These are phyloP conservation scores for Scomber colias DNA, from an alignment of 2,113 vertebrate genomes.

Conservation along the genomic window DNA sequence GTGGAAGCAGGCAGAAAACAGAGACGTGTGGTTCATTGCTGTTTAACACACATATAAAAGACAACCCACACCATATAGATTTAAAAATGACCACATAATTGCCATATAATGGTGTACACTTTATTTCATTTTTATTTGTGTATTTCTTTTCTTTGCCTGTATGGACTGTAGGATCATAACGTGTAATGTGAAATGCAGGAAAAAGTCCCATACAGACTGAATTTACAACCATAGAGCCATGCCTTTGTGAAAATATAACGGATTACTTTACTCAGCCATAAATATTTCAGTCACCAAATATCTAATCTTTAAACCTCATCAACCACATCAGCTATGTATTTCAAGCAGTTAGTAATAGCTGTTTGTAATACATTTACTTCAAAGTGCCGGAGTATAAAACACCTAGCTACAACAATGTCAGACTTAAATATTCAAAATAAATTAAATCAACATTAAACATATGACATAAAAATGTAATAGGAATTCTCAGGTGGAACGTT, in stretches of 20 bases:
- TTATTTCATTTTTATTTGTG: constrained; percentile 50
- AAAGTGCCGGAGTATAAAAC: constrained; percentile 60
- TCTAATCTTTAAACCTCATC: no score
- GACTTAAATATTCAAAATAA: constrained; percentile 67
- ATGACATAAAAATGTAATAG: constrained; percentile 28
- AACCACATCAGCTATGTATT: neutral
- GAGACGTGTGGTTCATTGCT: no score
- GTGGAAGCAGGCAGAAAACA: neutral
- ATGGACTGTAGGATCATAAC: constrained; percentile 35
- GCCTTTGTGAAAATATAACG: constrained; percentile 20
- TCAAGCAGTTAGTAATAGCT: neutral
- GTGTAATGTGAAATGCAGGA: constrained; percentile 30
- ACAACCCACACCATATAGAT: neutral
- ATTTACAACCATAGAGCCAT: constrained; percentile 17
- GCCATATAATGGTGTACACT: constrained; percentile 9
- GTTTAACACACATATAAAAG: neutral
- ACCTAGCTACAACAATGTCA: constrained; percentile 26
- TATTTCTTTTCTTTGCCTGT: constrained; percentile 33
- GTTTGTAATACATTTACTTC: constrained; percentile 38
- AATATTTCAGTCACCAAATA: constrained; percentile 19
- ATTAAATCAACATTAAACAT: constrained; percentile 46
- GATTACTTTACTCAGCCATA: neutral
- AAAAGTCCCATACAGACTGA: constrained; percentile 16
- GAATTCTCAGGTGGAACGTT: constrained; percentile 7
- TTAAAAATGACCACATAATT: neutral